Evolutionary conservation across 92 coral and sea anemone species (phyloP).

Genomic region (Phenganax marumi): DNA sequence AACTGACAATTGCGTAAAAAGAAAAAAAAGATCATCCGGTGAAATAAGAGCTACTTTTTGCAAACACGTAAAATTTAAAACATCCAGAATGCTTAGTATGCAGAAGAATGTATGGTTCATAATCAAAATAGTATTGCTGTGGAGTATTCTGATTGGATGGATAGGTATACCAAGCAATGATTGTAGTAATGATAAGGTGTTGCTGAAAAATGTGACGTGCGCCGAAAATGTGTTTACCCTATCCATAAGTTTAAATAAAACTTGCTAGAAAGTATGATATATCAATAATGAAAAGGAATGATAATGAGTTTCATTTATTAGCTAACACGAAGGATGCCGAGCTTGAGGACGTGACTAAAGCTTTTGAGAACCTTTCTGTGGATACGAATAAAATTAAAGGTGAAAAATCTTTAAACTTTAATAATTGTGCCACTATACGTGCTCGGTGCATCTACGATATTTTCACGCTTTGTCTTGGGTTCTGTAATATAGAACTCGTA

Average conservation of each 20-base stretch:
- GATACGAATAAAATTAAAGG: slow-evolving; percentile 32
- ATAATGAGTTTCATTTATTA: background rate
- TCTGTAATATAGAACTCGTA: slow-evolving; percentile 7
- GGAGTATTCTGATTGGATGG: background rate
- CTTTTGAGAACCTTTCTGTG: slow-evolving; percentile 40
- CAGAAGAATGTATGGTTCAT: too few species aligned
- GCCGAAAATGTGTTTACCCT: too few species aligned
- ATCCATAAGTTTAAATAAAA: too few species aligned
- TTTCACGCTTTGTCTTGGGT: background rate
- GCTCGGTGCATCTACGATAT: background rate
- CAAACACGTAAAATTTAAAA: too few species aligned
- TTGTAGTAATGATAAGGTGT: too few species aligned
- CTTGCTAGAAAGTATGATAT: background rate
- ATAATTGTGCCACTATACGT: background rate
- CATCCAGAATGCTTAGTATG: too few species aligned
- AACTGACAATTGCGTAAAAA: too few species aligned
- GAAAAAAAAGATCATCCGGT: too few species aligned
- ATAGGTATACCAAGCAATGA: background rate
- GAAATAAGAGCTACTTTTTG: too few species aligned
- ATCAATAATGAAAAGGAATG: background rate
- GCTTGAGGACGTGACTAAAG: slow-evolving; percentile 32
- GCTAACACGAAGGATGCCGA: slow-evolving; percentile 19
- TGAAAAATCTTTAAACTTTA: background rate
- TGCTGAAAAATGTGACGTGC: too few species aligned
- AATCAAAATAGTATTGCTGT: too few species aligned